phyloP scores from a whole-genome alignment of 2,113 vertebrate species.

The Poeciliopsis turrubarensis region DNA sequence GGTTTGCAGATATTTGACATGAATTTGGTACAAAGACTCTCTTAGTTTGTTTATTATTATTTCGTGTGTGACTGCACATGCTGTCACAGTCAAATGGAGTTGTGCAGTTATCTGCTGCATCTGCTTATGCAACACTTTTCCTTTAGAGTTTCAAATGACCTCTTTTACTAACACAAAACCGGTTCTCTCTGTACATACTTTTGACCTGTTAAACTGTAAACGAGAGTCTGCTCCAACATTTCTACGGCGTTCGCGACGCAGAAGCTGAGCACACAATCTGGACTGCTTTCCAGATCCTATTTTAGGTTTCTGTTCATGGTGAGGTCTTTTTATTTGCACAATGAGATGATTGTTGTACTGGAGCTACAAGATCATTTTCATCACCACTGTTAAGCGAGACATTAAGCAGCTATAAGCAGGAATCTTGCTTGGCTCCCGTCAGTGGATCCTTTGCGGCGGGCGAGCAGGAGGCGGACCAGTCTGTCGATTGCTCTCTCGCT shows the following conservation, averaged over 20 bases:
- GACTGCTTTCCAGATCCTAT: background rate
- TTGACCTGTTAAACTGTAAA: slow-evolving; percentile 26
- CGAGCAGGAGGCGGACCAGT: slow-evolving; percentile 6
- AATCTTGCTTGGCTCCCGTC: slow-evolving; percentile 18
- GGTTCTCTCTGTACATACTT: slow-evolving; percentile 13
- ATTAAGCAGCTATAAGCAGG: background rate
- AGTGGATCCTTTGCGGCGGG: slow-evolving; percentile 25
- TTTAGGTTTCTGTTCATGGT: slow-evolving; percentile 3
- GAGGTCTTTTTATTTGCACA: background rate
- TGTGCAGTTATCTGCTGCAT: slow-evolving; percentile 14
- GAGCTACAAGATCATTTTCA: slow-evolving; percentile 6
- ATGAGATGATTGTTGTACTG: background rate
- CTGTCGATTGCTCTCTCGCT: slow-evolving; percentile 20
- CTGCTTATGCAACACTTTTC: slow-evolving; percentile 44
- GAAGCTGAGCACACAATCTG: background rate
- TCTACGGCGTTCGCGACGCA: background rate
- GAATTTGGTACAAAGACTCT: background rate
- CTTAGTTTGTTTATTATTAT: background rate
- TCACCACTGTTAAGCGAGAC: slow-evolving; percentile 15
- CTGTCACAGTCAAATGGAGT: slow-evolving; percentile 38
- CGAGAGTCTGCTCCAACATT: background rate
- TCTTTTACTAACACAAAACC: slow-evolving; percentile 6
- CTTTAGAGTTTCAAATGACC: slow-evolving; percentile 40
- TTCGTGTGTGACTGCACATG: slow-evolving; percentile 5
- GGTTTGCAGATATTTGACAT: background rate